Evolutionary conservation across 2,888 invertebrate species (phyloP).

Genomic region (Cephus spinipes): DNA sequence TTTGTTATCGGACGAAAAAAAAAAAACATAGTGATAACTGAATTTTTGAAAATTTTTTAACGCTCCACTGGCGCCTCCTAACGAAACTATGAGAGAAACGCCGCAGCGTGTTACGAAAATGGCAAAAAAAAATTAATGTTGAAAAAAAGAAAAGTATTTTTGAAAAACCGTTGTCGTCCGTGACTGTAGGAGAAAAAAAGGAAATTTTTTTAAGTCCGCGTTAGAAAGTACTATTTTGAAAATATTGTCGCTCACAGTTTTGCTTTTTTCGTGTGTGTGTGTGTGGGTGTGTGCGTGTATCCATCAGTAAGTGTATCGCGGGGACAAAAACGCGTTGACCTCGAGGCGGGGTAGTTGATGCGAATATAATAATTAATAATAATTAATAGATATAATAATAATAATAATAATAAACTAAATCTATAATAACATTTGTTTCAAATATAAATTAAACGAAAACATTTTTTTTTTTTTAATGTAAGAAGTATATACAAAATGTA

Average conservation of each 20-base stretch:
- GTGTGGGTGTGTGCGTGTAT: background rate
- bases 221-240: background rate
- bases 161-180: background rate
- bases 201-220: background rate
- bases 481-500: conserved; percentile 54
- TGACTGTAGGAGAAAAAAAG: background rate
- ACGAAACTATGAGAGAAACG: background rate
- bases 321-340: background rate
- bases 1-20: background rate
- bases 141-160: background rate
- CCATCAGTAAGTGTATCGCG: background rate
- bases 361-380: conserved; percentile 28
- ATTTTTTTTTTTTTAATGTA: conserved; percentile 39
- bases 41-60: background rate
- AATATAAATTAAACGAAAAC: conserved; percentile 61
- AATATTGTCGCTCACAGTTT: background rate
- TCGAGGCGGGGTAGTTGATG: conserved; percentile 10
- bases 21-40: background rate
- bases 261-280: background rate
- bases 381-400: conserved; percentile 35
- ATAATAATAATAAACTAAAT: conserved; percentile 55
- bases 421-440: conserved; percentile 57
- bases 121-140: background rate
- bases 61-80: no score
- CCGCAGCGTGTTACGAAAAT: background rate